These are phyloP conservation scores for Scaptomyza tumidula DNA, from an alignment of 2,888 invertebrate species.

Conservation along the genomic window DNA sequence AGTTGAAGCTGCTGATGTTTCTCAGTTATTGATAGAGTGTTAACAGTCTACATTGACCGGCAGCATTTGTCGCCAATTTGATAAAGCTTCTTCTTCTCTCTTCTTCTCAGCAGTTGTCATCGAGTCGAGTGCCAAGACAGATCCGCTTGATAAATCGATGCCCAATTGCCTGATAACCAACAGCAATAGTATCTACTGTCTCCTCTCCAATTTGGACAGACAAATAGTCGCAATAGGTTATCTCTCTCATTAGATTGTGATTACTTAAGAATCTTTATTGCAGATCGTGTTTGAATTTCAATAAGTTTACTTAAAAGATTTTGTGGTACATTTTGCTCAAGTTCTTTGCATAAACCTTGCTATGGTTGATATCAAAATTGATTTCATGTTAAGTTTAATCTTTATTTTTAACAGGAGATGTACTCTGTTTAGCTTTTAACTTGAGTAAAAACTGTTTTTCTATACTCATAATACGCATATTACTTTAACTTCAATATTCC, in stretches of 20 bases:
- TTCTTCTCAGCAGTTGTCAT: slow-evolving; percentile 49
- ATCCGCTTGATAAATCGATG: slow-evolving; percentile 37
- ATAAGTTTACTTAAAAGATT: too few relatives aligned
- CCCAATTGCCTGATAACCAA: slow-evolving; percentile 44
- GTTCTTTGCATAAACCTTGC: too few relatives aligned
- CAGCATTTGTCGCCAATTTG: slow-evolving; percentile 61
- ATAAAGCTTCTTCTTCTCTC: slow-evolving; percentile 47
- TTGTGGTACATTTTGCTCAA: too few relatives aligned
- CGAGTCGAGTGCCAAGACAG: slow-evolving; percentile 20
- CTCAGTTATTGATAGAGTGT: slow-evolving; percentile 61
- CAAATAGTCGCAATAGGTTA: not conserved
- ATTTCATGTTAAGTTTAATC: too few relatives aligned
- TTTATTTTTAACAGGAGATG: too few relatives aligned
- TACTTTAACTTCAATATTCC: not conserved
- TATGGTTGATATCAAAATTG: too few relatives aligned
- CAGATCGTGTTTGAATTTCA: not conserved
- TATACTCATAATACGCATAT: too few relatives aligned
- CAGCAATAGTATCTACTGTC: too few relatives aligned
- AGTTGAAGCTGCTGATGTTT: slow-evolving; percentile 29
- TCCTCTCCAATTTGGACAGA: not conserved
- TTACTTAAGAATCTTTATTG: not conserved
- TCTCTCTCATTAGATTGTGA: not conserved
- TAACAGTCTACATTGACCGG: slow-evolving; percentile 47
- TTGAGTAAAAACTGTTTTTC: too few relatives aligned
- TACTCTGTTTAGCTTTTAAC: too few relatives aligned